Conservation (phyloP, 2,113 vertebrate genomes). For the Cryptoleucopteryx plumbea region DNA sequence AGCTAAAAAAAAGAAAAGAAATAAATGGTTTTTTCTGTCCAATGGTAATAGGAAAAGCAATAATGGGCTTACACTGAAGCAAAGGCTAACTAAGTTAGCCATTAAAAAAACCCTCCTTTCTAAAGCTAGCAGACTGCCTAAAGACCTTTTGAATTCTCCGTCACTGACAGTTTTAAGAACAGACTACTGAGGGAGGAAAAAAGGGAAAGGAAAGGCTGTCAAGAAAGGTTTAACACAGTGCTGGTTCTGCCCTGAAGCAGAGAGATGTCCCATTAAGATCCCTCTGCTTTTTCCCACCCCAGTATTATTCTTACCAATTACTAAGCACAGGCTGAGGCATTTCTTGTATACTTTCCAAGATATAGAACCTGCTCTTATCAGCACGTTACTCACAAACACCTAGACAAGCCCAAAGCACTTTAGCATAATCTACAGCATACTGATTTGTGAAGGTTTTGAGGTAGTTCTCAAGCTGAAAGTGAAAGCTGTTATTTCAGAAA, state of each 20-base stretch:
- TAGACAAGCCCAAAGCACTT: neutral
- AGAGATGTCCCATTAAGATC: neutral
- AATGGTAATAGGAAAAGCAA: neutral
- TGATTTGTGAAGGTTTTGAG: neutral
- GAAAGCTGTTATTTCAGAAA: neutral
- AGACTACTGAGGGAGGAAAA: neutral
- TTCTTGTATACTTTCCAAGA: neutral
- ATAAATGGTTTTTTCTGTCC: neutral
- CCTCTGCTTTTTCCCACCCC: neutral
- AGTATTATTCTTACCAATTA: neutral
- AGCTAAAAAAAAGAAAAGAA: neutral
- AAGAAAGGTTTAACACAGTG: neutral
- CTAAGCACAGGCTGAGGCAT: neutral
- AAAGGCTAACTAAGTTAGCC: neutral
- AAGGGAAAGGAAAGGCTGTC: neutral
- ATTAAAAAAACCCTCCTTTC: neutral
- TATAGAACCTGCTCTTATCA: neutral
- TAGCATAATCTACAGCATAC: neutral
- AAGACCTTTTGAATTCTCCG: neutral
- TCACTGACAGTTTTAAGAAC: neutral
- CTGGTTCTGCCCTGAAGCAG: neutral
- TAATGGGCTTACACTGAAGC: neutral
- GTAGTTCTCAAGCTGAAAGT: neutral
- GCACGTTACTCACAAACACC: rapidly evolving
- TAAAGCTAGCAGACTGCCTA: neutral